Base-by-base conservation (phyloP, 2,888 invertebrate species). In the Tetragonisca angustula region DNA sequence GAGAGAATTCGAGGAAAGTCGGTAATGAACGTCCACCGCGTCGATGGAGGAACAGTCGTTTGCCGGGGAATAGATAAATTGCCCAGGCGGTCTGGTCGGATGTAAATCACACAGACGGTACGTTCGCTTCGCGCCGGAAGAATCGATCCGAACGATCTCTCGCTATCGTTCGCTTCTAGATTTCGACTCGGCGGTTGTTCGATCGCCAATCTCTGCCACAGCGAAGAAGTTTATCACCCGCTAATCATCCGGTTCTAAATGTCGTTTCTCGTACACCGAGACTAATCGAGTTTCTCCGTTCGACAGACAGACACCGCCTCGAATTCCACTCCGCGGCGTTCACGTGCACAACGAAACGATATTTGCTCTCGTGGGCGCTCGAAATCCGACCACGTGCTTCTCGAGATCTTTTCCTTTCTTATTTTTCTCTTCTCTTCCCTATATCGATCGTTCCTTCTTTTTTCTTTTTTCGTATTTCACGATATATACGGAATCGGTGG, bases 1-100 rank as follows among this genome's bases (percentile, higher is more conserved):
- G 70, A 67, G 73, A 74, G 75, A 81, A 84, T 81, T 85, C 85
- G 84, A 59, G 78, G 85, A 84, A 81, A 78, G 64, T 62, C 65
- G 69, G 75, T 81, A 78, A 81, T 70, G 56, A 76, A 81, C 85
- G 69, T 24, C 27, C 79, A 17, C 24, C 17, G 19, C n/a, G 15
- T 27, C 50, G 32, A 17, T 61, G 76, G 17, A 64, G 76, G 13
- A 64, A 70, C 70, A 27, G 15, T 59, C 15, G 65, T 36, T 32
- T 52, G 59, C 13, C 17, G 2, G 54, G n/a, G 70, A 49, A 75
- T 75, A 75, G 67, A 83, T 83, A 71, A 81, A 67, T 80, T 65
- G 52, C 27, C 59, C 9, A 69, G 61, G 54, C 67, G 78, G 78
- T 73, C 49, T 73, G 17, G 52, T 27, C 75, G 32, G 52, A 62